These are phyloP conservation scores for Leucoptera coffeella DNA, from an alignment of 2,888 invertebrate species.

Conservation along the genomic window DNA sequence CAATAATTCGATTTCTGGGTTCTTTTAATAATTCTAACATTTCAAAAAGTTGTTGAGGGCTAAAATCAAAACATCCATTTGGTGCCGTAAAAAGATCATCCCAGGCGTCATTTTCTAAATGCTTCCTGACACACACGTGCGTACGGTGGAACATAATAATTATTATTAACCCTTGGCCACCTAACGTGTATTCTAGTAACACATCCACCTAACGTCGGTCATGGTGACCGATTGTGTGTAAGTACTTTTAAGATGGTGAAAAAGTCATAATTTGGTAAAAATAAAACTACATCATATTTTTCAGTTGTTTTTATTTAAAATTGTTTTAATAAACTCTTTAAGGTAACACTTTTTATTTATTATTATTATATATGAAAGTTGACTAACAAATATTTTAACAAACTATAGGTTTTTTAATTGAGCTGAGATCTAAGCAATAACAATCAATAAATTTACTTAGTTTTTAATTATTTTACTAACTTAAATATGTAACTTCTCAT, in stretches of 20 bases:
- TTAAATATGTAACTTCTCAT: constrained; percentile 4
- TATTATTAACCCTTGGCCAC: background rate
- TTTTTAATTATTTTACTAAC: constrained; percentile 1
- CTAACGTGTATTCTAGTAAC: constrained; percentile 6
- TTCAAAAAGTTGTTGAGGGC: constrained; percentile 3
- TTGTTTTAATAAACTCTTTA: constrained; percentile 2
- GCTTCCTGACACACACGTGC: constrained; percentile 5
- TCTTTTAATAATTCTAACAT: too few relatives aligned
- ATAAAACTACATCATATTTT: background rate
- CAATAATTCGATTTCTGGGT: too few relatives aligned
- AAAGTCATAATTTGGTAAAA: background rate
- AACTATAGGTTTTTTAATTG: background rate
- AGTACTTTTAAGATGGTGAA: background rate
- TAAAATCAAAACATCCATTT: constrained; percentile 7
- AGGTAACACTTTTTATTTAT: constrained; percentile 1
- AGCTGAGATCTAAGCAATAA: constrained; percentile 3
- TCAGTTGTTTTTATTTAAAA: constrained; percentile 2
- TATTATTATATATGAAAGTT: constrained; percentile 3
- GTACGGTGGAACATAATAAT: too few relatives aligned
- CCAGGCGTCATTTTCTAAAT: too few relatives aligned
- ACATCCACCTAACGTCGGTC: constrained; percentile 5
- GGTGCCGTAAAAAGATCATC: constrained; percentile 6
- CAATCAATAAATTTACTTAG: constrained; percentile 2
- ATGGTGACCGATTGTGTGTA: constrained; percentile 1
- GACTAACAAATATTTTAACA: background rate